Evolutionary conservation across 2,113 vertebrate genomes (phyloP).

Genomic region (Heptranchias perlo): DNA sequence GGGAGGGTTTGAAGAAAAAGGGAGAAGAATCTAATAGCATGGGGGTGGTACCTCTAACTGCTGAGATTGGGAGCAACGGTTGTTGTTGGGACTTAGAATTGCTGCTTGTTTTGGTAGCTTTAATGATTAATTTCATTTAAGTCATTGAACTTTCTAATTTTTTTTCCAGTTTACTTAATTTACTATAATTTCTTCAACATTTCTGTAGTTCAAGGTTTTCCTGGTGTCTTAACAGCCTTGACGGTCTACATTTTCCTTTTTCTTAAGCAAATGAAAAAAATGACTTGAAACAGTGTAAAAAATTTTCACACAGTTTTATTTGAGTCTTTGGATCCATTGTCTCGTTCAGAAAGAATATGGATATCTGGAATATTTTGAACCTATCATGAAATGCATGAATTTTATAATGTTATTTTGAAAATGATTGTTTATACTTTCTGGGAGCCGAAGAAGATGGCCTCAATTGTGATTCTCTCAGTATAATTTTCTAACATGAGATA

Average conservation of each 20-base stretch:
- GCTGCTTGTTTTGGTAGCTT: not conserved
- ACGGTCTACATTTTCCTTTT: not conserved
- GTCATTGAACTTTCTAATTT: not conserved
- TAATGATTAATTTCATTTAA: not conserved
- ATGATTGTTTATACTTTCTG: not conserved
- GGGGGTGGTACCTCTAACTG: too few species aligned
- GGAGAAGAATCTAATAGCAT: too few species aligned
- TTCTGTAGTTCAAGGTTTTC: not conserved
- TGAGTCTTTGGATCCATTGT: not conserved
- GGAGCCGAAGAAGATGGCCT: not conserved
- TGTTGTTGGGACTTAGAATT: not conserved
- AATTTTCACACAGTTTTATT: not conserved
- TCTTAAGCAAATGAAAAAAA: not conserved
- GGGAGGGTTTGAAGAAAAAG: too few species aligned
- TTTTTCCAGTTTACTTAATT: not conserved
- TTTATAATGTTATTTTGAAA: constrained; percentile 6
- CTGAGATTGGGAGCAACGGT: too few species aligned
- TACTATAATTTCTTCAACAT: not conserved
- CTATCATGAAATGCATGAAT: not conserved
- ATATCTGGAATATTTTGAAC: not conserved
- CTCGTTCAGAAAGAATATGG: not conserved
- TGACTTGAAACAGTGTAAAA: not conserved
- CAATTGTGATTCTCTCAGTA: not conserved
- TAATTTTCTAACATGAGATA: not conserved
- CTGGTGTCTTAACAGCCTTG: not conserved